Evolutionary conservation across 2,888 invertebrate species (phyloP), one percentile per base, ranked within the genome.

Genomic region (Watsonalla binaria): DNA sequence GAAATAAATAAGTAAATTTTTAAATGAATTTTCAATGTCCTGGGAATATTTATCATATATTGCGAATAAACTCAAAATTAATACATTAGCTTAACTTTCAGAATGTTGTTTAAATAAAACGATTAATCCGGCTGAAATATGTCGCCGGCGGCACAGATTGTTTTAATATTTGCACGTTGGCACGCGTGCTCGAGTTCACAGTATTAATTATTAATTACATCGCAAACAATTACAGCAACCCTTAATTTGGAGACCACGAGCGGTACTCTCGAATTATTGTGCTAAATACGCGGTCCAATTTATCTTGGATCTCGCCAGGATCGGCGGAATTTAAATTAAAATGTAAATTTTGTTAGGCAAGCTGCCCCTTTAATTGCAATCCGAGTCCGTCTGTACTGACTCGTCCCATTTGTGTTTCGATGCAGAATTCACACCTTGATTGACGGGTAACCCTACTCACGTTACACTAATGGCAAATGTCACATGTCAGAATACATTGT

Each of bases 271-370:
- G 76, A 86, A 88, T 86, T 86, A 86, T 85, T 80, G 82, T 79
- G 83, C 84, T 83, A 88, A 86, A 88, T 84, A 83, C 84, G 80
- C 75, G 73, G 78, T 75, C 80, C 80, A 86, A 86, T 86, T 89
- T 87, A 88, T 88, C 86, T 86, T 72, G 83, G 85, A 89, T 88
- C 85, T 84, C 84, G 84, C 84, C 85, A 85, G 84, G 84, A 84
- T 83, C 80, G 80, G 77, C 68, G 80, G 86, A 86, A 87, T 90
- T 90, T 84, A 86, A 88, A 90, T 90, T 88, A 82, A 89, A 90
- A 90, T 90, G 90, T 88, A 89, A 89, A 90, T 90, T 85, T 84
- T 86, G 84, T 80, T 69, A 76, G 79, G 76, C 69, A 68, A 78
- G 76, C 71, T 68, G 75, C 79, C 78, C 80, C 78, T 83, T 82